These are phyloP conservation scores for Manacus vitellinus DNA, from an alignment of 2,113 vertebrate genomes.

Conservation along the genomic window DNA sequence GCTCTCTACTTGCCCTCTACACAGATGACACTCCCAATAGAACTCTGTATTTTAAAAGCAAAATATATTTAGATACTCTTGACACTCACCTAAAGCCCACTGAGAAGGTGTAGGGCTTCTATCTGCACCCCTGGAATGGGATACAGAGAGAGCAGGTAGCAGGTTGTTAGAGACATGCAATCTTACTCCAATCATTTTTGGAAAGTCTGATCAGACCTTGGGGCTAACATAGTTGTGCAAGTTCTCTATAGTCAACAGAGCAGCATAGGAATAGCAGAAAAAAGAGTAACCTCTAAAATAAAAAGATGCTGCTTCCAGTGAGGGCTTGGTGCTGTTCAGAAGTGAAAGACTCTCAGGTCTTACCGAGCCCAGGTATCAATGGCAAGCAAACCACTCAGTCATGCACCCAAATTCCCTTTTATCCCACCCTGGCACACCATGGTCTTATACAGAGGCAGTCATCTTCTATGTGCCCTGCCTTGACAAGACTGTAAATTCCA, in stretches of 20 bases:
- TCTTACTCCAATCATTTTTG: not conserved
- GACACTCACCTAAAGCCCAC: not conserved
- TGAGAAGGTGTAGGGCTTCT: not conserved
- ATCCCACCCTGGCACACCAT: rapidly evolving
- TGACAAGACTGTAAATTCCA: not conserved
- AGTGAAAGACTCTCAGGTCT: not conserved
- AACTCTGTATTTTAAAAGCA: not conserved
- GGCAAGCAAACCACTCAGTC: not conserved
- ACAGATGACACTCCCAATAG: not conserved
- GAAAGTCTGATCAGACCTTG: not conserved
- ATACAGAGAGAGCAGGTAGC: not conserved
- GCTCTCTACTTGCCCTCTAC: not conserved
- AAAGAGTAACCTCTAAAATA: not conserved
- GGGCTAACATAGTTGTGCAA: not conserved
- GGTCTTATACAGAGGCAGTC: not conserved
- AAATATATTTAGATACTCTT: not conserved
- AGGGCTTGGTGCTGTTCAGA: not conserved
- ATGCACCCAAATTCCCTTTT: rapidly evolving
- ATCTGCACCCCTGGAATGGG: no score
- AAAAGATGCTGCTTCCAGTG: not conserved
- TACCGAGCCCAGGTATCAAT: not conserved
- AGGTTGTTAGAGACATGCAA: not conserved
- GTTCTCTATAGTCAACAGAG: not conserved
- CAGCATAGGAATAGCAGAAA: not conserved
- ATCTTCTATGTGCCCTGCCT: not conserved